Conservation (phyloP, 2,797 vertebrate genomes). For the Heterohyrax brucei region DNA sequence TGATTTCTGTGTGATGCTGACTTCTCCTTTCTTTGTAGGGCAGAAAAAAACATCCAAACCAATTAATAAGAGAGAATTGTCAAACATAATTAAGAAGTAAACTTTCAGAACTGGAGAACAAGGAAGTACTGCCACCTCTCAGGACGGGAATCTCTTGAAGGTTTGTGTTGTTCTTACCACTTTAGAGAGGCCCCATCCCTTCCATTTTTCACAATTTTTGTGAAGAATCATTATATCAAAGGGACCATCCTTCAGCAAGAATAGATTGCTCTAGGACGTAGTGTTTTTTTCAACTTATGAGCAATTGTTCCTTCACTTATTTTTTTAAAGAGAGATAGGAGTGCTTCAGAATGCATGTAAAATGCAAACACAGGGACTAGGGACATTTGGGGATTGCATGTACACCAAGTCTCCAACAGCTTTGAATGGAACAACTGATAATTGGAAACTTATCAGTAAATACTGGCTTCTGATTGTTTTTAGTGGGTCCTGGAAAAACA, state of each 20-base stretch:
- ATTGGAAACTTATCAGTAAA: constrained; percentile 87
- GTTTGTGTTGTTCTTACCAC: not conserved
- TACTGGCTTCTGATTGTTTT: constrained; percentile 88
- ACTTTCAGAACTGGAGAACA: constrained; percentile 40
- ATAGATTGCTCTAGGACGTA: constrained; percentile 83
- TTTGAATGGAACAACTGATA: constrained; percentile 87
- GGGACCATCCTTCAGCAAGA: constrained; percentile 75
- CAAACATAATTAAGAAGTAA: constrained; percentile 41
- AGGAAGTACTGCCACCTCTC: not conserved
- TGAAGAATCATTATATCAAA: constrained; percentile 74
- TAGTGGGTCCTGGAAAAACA: constrained; percentile 87
- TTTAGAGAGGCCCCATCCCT: fast-evolving
- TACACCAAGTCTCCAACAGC: constrained; percentile 85
- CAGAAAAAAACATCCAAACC: not conserved
- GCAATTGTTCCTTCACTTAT: constrained; percentile 81
- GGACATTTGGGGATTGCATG: constrained; percentile 83
- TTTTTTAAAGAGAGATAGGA: constrained; percentile 74
- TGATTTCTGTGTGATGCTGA: not conserved
- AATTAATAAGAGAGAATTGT: constrained; percentile 20
- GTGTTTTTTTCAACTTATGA: constrained; percentile 86
- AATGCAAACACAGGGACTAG: constrained; percentile 80
- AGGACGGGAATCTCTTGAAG: not conserved
- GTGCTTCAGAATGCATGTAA: constrained; percentile 84
- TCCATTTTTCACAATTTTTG: constrained; percentile 70
- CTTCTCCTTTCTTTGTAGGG: constrained; percentile 13